phyloP scores from a whole-genome alignment of 2,888 invertebrate species.

The Tortrix viridana region DNA sequence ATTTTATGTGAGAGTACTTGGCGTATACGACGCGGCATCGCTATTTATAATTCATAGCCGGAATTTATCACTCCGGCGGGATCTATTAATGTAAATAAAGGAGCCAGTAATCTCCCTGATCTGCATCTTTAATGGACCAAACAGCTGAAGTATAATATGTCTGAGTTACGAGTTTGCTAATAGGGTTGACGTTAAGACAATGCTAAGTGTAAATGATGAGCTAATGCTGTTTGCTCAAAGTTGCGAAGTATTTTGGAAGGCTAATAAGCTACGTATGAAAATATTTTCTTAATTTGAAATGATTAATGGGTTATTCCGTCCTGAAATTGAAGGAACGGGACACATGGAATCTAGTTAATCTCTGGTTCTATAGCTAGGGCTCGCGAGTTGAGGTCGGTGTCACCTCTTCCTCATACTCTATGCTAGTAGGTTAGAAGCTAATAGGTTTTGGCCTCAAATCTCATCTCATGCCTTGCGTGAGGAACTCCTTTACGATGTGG shows the following conservation, averaged over 20 bases:
- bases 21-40: background rate
- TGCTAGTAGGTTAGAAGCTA: too few relatives aligned
- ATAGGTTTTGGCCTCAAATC: too few relatives aligned
- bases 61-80: constrained; percentile 32
- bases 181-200: constrained; percentile 3
- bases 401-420: too few relatives aligned
- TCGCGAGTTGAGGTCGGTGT: too few relatives aligned
- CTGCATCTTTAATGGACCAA: constrained; percentile 25
- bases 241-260: background rate
- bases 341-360: too few relatives aligned
- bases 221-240: background rate
- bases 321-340: too few relatives aligned
- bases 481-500: too few relatives aligned
- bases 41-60: constrained; percentile 25
- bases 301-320: too few relatives aligned
- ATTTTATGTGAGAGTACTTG: constrained; percentile 8
- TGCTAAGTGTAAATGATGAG: constrained; percentile 23
- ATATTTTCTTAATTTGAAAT: too few relatives aligned
- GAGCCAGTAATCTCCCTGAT: constrained; percentile 19
- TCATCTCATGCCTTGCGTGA: too few relatives aligned
- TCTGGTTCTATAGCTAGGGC: too few relatives aligned
- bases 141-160: constrained; percentile 18
- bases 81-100: constrained; percentile 35
- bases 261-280: background rate
- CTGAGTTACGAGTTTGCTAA: constrained; percentile 27